Evolutionary conservation across 2,797 vertebrate species (phyloP).

Genomic region (Sebastes steindachneri): DNA sequence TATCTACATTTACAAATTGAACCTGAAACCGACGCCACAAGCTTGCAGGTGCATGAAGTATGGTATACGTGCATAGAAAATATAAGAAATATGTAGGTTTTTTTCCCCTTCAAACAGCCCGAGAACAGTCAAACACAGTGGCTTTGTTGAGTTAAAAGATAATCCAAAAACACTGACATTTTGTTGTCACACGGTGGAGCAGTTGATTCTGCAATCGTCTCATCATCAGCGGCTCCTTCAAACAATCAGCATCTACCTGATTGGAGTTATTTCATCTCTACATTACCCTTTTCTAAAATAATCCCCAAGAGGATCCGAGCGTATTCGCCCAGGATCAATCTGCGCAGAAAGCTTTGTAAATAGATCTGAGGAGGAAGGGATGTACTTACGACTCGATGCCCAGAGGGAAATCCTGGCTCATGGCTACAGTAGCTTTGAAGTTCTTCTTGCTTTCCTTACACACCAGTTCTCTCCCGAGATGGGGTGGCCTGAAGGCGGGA

Average conservation of each 20-base stretch:
- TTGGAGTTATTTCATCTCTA: constrained; percentile 39
- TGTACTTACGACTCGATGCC: constrained; percentile 93
- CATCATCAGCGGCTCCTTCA: background rate
- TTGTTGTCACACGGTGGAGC: background rate
- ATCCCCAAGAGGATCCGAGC: constrained; percentile 23
- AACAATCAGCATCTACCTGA: constrained; percentile 10
- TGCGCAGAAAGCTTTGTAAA: constrained; percentile 33
- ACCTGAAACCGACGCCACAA: background rate
- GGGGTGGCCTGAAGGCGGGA: constrained; percentile 87
- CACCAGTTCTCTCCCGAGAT: constrained; percentile 93
- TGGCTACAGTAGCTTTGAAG: constrained; percentile 97
- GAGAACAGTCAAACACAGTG: background rate
- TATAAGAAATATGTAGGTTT: background rate
- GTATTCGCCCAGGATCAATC: constrained; percentile 33
- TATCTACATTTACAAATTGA: background rate
- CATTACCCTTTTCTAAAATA: constrained; percentile 17
- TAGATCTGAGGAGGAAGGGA: constrained; percentile 50
- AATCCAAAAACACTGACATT: background rate
- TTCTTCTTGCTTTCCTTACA: constrained; percentile 98
- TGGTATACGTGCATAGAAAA: background rate
- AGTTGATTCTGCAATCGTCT: constrained; percentile 18
- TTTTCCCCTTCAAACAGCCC: background rate
- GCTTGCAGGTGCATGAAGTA: background rate
- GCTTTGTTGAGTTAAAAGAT: background rate
- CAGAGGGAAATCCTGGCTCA: constrained; percentile 97